A percentile compares a stretch with the other conserved stretches of the same genome.
These are phyloP conservation scores for Drosophila subquinaria DNA, from an alignment of 2,888 invertebrate genomes.

Conservation along the genomic window DNA sequence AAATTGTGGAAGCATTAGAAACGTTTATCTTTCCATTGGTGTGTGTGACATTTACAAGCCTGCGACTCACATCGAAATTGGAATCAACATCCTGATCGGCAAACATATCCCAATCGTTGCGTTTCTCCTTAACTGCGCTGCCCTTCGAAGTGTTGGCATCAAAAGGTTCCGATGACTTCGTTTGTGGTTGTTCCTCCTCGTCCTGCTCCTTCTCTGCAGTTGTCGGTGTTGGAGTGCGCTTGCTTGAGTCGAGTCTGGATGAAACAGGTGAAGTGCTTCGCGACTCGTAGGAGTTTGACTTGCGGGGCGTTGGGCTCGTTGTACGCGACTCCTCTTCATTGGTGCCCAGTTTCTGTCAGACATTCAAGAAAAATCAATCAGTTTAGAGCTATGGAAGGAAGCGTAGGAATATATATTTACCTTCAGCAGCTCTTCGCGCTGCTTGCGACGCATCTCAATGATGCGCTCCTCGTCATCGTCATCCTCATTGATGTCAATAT, in stretches of 20 bases:
- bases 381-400: neutral
- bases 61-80: constrained; percentile 89
- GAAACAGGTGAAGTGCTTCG: constrained; percentile 61
- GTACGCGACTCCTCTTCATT: constrained; percentile 49
- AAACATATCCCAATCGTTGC: constrained; percentile 95
- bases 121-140: constrained; percentile 82
- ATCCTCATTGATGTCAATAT: constrained; percentile 93
- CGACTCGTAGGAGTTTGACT: constrained; percentile 66
- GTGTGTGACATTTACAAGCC: constrained; percentile 67
- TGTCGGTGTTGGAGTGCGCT: constrained; percentile 52
- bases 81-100: constrained; percentile 94
- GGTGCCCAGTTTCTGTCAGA: constrained; percentile 70
- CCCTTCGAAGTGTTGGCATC: constrained; percentile 35
- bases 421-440: constrained; percentile 94
- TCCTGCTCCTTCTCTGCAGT: constrained; percentile 23
- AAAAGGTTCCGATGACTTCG: constrained; percentile 19
- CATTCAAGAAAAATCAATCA: neutral
- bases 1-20: neutral
- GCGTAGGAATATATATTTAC: constrained; percentile 85
- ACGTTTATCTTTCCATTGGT: neutral
- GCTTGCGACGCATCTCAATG: constrained; percentile 94
- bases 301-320: constrained; percentile 57
- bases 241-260: constrained; percentile 35
- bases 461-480: constrained; percentile 97
- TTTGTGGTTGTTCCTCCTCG: constrained; percentile 14